phyloP scores from a whole-genome alignment of 2,888 invertebrate species.

The Tholera decimalis region DNA sequence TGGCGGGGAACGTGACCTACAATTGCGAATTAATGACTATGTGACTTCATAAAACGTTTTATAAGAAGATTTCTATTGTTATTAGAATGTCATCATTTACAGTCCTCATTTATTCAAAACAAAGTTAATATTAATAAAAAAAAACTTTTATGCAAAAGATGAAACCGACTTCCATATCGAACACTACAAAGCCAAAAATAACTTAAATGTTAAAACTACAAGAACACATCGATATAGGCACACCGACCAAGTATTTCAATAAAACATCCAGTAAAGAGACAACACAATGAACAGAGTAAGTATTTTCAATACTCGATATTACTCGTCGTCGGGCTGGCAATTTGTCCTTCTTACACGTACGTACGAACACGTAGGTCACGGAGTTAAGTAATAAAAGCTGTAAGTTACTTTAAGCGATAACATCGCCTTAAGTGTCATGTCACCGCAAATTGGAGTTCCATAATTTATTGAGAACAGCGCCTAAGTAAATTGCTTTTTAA shows the following conservation, averaged over 20 bases:
- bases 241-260: conserved; percentile 20
- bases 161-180: too few relatives aligned
- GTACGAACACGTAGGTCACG: conserved; percentile 33
- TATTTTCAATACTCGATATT: conserved; percentile 46
- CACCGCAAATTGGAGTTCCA: conserved; percentile 36
- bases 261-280: conserved; percentile 7
- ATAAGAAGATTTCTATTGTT: background rate
- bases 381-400: conserved; percentile 48
- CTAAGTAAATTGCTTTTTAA: conserved; percentile 33
- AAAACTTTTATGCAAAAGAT: too few relatives aligned
- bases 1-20: background rate
- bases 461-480: conserved; percentile 25
- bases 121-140: too few relatives aligned
- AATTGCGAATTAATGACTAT: background rate
- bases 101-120: background rate
- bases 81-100: background rate
- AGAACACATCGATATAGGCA: background rate
- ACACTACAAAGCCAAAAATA: too few relatives aligned
- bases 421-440: conserved; percentile 30
- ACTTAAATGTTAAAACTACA: too few relatives aligned
- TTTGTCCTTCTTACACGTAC: conserved; percentile 38
- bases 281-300: conserved; percentile 18
- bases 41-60: background rate
- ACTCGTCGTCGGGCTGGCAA: conserved; percentile 26
- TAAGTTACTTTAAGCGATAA: conserved; percentile 33